Base-by-base conservation (phyloP, 2,888 invertebrate species). In the Elaeidobius kamerunicus region DNA sequence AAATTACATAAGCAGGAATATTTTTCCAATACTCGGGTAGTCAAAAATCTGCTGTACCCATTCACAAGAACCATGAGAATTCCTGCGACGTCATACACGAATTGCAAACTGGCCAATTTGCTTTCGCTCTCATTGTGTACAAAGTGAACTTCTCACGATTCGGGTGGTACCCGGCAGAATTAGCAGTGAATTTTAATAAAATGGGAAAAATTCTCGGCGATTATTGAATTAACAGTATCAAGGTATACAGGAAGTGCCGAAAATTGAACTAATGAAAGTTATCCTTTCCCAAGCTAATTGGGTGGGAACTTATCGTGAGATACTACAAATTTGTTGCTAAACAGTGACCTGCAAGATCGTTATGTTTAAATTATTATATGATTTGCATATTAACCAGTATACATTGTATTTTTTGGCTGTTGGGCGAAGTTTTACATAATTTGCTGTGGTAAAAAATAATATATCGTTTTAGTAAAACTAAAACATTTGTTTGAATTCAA, bases 191-290 rank as follows among this genome's bases (percentile, higher is more conserved):
- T 27, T 42, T 42, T 42, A 28, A 39, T 39, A 39, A 42, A 42
- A 27, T 42, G 42, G 42, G 42, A 42, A 42, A 42, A 42, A 42
- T 9, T 23, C 18, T 3, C 19, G 19, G 39, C 4, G 4, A 19
- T 19, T 20, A 19, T 14, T 23, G 28, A 27, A 15, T 42, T 42
- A 42, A 27, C 42, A 27, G 27, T 42, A 42, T 16, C 15, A n/a
- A n/a, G n/a, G n/a, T n/a, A 42, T 17, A 5, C 28, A 42, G 42
- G 42, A 42, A 42, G 27, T 27, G 27, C 14, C 42, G 15, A 42
- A 42, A 42, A 42, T 14, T 28, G 42, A 15, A 30, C 9, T 42
- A 28, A 42, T 42, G 42, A 42, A 42, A 42, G 42, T 27, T 28
- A 27, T 28, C 30, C 30, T 12, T 42, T 42, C 27, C 28, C 17